Base-by-base conservation (phyloP, 1,140 invertebrate species). In the Sarcophaga bullata region DNA sequence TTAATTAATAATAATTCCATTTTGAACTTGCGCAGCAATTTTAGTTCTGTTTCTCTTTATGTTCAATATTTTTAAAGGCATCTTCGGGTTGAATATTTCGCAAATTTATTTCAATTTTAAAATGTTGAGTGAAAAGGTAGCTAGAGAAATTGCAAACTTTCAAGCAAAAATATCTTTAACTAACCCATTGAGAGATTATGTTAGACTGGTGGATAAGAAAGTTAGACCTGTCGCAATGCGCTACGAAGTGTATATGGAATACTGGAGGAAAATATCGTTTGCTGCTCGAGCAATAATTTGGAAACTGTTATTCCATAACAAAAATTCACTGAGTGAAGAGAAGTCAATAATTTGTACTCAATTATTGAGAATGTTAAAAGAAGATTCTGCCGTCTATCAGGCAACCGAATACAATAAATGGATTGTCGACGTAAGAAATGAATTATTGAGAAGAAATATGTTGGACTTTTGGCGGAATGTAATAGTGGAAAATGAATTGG, bases 381-480 rank as follows among this genome's bases (percentile, higher is more conserved):
- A 84, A 6, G 87, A 90, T 54, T 86, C 87, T 1, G 52, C 85
- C 46, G 88, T 90, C 78, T 88, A 86, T 80, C 75, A 81, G 0
- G 87, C 88, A 0, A 84, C 58, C 68, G 52, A 82, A 4, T 90
- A 90, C 80, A 86, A 89, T 58, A 80, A 86, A 25, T 90, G 89
- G 82, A 84, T 87, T 0, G 52, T 58, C 0, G 84, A 86, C 19
- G 13, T 90, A 19, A 84, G 89, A 5, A 86, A 88, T 49, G 87
- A 88, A 76, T 47, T 90, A 5, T 73, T 90, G 0, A 84, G 86
- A 62, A 58, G 78, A 0, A 49, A 90, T 1, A 75, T 85, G 11
- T 13, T 90, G 5, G 84, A 87, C 9, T 90, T 90, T 58, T 90
- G 88, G 88, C 82, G 85, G 1, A 82, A 90, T 0, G 80, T 80